phyloP scores from a whole-genome alignment of 2,113 vertebrate genomes.

The Erythrolamprus reginae region DNA sequence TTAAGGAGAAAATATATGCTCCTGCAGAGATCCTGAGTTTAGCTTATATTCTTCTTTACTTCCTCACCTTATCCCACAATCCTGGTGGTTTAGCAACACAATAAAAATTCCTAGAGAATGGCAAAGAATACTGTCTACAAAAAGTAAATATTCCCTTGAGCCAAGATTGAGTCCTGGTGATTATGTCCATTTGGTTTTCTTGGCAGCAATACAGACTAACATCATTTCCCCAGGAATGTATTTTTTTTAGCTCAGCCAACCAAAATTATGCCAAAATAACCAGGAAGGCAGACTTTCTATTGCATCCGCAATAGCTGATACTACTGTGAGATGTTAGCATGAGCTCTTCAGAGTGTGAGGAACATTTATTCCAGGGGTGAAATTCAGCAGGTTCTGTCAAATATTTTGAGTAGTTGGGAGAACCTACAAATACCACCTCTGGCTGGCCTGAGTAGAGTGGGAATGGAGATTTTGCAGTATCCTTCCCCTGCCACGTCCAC shows the following conservation, averaged over 20 bases:
- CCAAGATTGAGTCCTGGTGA: background rate
- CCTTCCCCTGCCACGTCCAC: no score
- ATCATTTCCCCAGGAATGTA: background rate
- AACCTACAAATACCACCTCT: no score
- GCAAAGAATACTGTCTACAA: background rate
- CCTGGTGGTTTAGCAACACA: background rate
- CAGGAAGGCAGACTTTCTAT: background rate
- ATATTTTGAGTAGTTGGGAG: no score
- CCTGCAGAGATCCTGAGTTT: background rate
- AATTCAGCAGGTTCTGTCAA: no score
- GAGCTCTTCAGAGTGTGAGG: background rate
- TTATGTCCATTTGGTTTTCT: background rate
- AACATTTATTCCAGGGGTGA: background rate
- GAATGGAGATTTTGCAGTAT: no score
- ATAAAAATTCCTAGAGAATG: background rate
- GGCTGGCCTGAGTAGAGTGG: no score
- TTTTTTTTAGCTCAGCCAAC: background rate
- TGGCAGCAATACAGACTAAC: background rate
- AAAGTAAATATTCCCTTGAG: background rate
- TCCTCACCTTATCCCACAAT: background rate
- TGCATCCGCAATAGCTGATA: background rate
- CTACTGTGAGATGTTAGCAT: background rate
- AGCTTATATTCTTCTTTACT: background rate
- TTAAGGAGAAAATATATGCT: background rate
- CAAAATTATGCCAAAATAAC: background rate